Evolutionary conservation across 1,140 invertebrate species (phyloP), one percentile per base, ranked within the genome.

Genomic region (Cryptotermes secundus): DNA sequence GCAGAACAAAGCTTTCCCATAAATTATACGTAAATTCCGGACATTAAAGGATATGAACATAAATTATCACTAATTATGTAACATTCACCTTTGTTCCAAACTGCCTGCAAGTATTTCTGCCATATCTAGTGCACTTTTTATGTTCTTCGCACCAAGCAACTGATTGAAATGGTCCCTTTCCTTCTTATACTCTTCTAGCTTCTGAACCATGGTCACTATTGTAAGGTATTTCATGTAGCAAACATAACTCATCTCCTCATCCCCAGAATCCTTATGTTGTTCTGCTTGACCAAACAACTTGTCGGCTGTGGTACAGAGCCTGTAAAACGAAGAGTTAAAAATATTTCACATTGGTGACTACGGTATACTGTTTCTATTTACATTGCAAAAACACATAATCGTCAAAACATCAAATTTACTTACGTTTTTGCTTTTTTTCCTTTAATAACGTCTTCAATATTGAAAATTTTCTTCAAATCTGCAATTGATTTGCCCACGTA

Each of bases 241-340:
- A 36, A 96, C 91, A 86, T 94, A 96, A 1, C 94, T 93, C 79
- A 89, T 86, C 87, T 95, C 94, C 86, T 95, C 92, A 86, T 96
- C 93, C 9, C 92, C 92, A 35, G 90, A 88, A n/a, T 88, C 87
- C 31, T 89, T 89, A 79, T 89, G 87, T 45, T 91, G 87, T 83
- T 94, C 91, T 14, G 93, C 94, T 80, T 88, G 89, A 42, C 91
- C 88, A 85, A 91, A 92, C 82, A 95, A 88, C 87, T 91, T 92
- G 34, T 38, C 35, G 31, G 81, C 81, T 42, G 81, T 12, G 9
- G 1, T 42, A 45, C 38, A 82, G 14, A 82, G 31, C 42, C 81
- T 82, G 31, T 7, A 82, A 45, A 53, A n/a, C 10, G 10, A 45
- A 45, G 2, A 24, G 45, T 49, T 49, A n/a, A 45, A n/a, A 19